Conservation (phyloP, 2,888 invertebrate species). For the Crioceris asparagi region DNA sequence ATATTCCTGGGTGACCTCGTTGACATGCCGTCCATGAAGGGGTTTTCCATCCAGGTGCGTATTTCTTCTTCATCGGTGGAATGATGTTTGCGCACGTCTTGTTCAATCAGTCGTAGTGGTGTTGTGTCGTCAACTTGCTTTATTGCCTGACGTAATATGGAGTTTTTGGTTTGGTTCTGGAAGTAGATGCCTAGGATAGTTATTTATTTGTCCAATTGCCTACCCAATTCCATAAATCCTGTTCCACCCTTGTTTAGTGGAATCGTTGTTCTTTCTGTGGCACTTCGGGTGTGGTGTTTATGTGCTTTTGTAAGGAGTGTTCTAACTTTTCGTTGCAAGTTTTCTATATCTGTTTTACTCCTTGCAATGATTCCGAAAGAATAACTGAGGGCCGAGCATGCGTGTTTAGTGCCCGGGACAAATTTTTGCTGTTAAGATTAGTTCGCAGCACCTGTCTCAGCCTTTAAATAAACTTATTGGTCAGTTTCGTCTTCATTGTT, state of each 20-base stretch:
- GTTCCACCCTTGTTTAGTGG: not conserved
- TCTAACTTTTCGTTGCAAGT: no score
- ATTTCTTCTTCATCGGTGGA: no score
- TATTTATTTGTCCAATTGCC: not conserved
- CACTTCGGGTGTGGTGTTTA: not conserved
- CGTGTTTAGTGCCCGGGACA: not conserved
- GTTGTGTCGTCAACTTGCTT: not conserved
- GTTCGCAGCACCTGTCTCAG: not conserved
- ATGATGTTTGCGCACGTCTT: no score
- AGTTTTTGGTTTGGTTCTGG: not conserved
- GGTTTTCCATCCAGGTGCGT: not conserved
- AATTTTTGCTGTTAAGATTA: not conserved
- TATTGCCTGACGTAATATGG: not conserved
- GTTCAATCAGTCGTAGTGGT: no score
- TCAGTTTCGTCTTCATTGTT: not conserved
- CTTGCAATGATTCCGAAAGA: not conserved
- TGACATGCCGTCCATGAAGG: no score
- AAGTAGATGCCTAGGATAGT: not conserved
- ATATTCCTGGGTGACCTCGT: no score
- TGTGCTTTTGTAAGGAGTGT: not conserved
- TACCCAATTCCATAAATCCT: not conserved
- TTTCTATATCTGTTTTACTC: not conserved
- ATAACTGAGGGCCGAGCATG: not conserved
- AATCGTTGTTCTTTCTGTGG: not conserved
- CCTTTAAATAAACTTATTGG: not conserved